Conservation (phyloP, 1,140 invertebrate species). For the Rhyacophila brunnea region DNA sequence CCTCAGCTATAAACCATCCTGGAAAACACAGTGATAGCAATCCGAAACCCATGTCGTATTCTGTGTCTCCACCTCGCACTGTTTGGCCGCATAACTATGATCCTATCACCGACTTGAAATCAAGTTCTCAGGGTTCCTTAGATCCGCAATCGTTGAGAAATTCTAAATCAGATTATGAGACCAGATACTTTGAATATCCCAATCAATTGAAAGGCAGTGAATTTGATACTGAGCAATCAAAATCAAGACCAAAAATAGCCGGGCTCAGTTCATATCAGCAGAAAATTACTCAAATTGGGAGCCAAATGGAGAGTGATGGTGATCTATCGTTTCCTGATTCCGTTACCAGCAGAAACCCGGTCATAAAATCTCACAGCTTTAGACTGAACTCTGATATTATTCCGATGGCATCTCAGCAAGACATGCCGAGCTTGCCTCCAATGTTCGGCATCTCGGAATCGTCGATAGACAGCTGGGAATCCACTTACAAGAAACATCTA, state of each 20-base stretch:
- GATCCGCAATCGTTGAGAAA: constrained; percentile 19
- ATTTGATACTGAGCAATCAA: constrained; percentile 38
- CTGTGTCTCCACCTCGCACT: constrained; percentile 28
- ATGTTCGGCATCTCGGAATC: constrained; percentile 54
- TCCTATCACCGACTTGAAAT: constrained; percentile 21
- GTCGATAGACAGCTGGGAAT: constrained; percentile 54
- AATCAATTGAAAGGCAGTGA: constrained; percentile 17
- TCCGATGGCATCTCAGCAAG: constrained; percentile 46
- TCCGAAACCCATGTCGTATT: constrained; percentile 31
- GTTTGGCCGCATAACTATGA: constrained; percentile 32
- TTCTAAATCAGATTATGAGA: constrained; percentile 25
- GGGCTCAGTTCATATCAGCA: constrained; percentile 56
- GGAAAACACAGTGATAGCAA: constrained; percentile 7
- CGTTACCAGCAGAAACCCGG: constrained; percentile 50
- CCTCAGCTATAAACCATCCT: neutral
- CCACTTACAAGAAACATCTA: constrained; percentile 51
- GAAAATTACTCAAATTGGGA: constrained; percentile 40
- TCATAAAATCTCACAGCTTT: constrained; percentile 67
- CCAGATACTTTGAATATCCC: constrained; percentile 29
- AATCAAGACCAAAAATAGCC: constrained; percentile 48
- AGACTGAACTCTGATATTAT: constrained; percentile 55
- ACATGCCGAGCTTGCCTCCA: constrained; percentile 53
- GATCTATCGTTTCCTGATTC: constrained; percentile 44
- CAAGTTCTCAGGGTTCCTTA: constrained; percentile 29
- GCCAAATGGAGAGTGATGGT: constrained; percentile 31